phyloP scores from a whole-genome alignment of 2,113 vertebrate genomes.

The Nipponia nippon region DNA sequence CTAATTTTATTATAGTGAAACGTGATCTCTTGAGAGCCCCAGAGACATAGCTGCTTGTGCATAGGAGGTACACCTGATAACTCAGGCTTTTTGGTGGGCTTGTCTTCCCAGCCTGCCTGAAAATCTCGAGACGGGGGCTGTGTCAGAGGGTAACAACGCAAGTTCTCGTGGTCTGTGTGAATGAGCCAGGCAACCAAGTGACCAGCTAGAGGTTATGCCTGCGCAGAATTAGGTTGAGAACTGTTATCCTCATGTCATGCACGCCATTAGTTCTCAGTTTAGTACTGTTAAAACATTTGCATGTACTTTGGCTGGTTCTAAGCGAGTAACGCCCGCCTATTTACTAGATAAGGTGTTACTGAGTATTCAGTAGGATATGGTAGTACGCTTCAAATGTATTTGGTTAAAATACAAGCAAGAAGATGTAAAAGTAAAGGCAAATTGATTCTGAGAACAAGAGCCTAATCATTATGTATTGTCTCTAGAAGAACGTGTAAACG shows the following conservation, averaged over 20 bases:
- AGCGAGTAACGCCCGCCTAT: background rate
- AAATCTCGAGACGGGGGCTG: background rate
- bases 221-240: background rate
- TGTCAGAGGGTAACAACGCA: background rate
- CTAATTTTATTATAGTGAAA: background rate
- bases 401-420: background rate
- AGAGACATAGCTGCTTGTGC: background rate
- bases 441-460: background rate
- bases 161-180: background rate
- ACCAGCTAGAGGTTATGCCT: background rate
- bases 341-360: background rate
- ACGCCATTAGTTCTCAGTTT: background rate
- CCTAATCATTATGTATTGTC: background rate
- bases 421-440: background rate
- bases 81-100: background rate
- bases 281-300: background rate
- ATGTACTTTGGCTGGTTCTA: background rate
- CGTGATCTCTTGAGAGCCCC: background rate
- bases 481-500: background rate
- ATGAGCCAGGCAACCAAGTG: background rate
- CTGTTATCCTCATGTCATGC: background rate
- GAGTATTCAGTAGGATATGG: background rate
- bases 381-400: background rate
- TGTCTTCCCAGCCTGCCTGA: background rate
- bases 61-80: background rate